Base-by-base conservation (phyloP, 2,113 vertebrate species). In the Sinocyclocheilus anshuiensis region DNA sequence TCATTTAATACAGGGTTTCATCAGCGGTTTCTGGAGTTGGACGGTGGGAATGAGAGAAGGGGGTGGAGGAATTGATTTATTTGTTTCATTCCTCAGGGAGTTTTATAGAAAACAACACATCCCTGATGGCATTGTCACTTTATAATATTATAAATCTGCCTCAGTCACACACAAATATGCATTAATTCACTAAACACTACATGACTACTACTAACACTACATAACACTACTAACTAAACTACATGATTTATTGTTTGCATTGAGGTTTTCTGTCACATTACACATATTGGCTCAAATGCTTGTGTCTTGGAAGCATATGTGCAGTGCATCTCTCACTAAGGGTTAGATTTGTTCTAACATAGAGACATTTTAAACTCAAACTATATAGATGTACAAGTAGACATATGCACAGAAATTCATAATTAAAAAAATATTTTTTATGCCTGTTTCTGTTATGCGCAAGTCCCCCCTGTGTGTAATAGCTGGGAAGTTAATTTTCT, bases 61-160 rank as follows among this genome's bases (percentile, higher is more conserved):
- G 86, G 85, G 63, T 42, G 39, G 81, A 71, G 45, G 75, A 26
- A 4, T 48, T 26, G 86, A 87, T 87, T 85, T 88, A 91, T 91
- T 89, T 84, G 77, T 91, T 90, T 85, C 84, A 81, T 85, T 87
- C 74, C 75, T 81, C 83, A 75, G 55, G 83, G 61, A 77, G 76
- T 88, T 74, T 87, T 48, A 29, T 85, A 78, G 85, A 76, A 91
- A 48, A 81, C 69, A 88, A 67, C 39, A 22, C 76, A 84, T 53
- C 83, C 87, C 59, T 61, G 81, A 88, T 65, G 24, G 15, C 67
- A 80, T 6, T 22, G 77, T 84, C 67, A 53, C 75, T 77, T 1
- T 36, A 75, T 80, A 24, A 36, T 26, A 48, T 55, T 3, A 3
- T 33, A 33, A 33, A 33, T 33, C 29, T 33, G 29, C 29, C 29